phyloP scores from a whole-genome alignment of 53 echinoderm and acorn worm species.

The Echinarachnius parma region DNA sequence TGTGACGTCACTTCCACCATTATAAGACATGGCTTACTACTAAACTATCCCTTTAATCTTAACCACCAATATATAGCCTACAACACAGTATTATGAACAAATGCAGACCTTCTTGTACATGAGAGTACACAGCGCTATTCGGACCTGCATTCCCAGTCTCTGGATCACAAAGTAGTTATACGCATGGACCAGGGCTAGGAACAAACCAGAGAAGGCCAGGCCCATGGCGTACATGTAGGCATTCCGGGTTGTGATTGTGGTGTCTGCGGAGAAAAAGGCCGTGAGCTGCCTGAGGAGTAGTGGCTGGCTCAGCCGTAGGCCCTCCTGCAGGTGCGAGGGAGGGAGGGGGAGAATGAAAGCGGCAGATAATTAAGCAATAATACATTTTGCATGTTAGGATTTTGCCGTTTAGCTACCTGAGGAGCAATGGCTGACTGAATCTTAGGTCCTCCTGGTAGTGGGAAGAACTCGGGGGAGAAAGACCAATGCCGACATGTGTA shows the following conservation, averaged over 20 bases:
- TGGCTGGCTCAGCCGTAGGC: constrained; percentile 59
- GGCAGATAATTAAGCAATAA: no score
- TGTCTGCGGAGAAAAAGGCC: constrained; percentile 56
- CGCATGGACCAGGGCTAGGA: constrained; percentile 55
- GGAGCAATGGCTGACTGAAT: no score
- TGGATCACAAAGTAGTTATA: constrained; percentile 57
- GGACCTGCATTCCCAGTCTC: constrained; percentile 55
- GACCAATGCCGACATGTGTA: no score
- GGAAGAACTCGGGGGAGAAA: no score
- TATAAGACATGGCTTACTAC: no score
- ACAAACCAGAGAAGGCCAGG: constrained; percentile 39
- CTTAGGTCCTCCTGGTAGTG: no score
- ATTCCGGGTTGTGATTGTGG: constrained; percentile 1
- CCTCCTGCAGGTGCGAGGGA: constrained; percentile 48
- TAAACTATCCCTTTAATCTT: no score
- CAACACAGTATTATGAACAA: no score
- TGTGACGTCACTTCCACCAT: no score
- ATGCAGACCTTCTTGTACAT: constrained; percentile 85
- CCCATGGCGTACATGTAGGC: constrained; percentile 58
- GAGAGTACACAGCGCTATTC: constrained; percentile 60
- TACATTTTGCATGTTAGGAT: no score
- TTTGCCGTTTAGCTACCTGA: no score
- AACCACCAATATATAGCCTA: no score
- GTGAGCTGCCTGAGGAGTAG: constrained; percentile 62
- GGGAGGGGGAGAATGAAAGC: background rate